phyloP scores from a whole-genome alignment of 2,113 vertebrate genomes.

The Spheniscus mendiculus region DNA sequence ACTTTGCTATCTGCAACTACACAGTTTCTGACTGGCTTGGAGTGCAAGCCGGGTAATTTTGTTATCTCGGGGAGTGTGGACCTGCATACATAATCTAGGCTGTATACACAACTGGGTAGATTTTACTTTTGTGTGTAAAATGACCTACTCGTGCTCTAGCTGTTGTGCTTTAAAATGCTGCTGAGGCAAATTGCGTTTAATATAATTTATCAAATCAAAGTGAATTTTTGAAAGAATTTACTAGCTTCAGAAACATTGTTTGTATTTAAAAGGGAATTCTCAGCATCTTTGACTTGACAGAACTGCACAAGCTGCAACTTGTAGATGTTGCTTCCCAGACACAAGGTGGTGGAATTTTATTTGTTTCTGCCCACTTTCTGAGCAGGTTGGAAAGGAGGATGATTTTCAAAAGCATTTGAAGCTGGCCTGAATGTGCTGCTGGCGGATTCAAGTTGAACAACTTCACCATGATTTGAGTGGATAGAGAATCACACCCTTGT shows the following conservation, averaged over 20 bases:
- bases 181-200: background rate
- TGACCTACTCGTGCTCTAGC: background rate
- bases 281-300: background rate
- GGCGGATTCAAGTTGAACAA: background rate
- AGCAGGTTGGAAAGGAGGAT: background rate
- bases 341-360: background rate
- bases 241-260: background rate
- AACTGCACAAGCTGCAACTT: background rate
- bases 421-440: background rate
- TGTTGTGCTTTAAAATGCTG: background rate
- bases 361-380: background rate
- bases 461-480: background rate
- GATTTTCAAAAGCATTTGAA: background rate
- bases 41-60: background rate
- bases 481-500: background rate
- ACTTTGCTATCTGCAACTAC: background rate
- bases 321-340: background rate
- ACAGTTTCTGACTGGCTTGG: slow-evolving; percentile 1
- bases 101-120: background rate
- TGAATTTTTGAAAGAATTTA: background rate
- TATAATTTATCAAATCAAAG: background rate
- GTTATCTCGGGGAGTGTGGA: background rate
- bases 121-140: background rate
- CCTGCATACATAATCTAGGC: slow-evolving; percentile 12
- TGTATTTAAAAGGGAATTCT: background rate